Percentiles rank a stretch among this genome's conserved stretches.
Evolutionary conservation across 2,113 vertebrate species (phyloP).

Genomic region (Vidua chalybeata): DNA sequence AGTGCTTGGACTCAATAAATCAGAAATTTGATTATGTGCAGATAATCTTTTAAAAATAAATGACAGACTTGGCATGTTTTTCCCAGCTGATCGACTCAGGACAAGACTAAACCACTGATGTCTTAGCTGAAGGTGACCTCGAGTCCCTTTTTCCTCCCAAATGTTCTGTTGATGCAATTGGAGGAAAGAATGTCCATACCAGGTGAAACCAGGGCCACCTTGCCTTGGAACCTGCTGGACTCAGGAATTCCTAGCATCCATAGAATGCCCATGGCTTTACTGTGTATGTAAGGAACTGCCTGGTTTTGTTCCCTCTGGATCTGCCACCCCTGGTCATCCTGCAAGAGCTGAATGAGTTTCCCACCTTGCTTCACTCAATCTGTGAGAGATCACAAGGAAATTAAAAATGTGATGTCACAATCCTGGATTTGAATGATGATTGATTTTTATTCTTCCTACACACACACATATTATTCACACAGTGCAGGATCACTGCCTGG

Average conservation of each 20-base stretch:
- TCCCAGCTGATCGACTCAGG: background rate
- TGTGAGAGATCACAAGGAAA: background rate
- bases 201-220: background rate
- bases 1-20: background rate
- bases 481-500: background rate
- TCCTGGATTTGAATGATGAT: background rate
- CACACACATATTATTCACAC: background rate
- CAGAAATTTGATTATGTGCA: background rate
- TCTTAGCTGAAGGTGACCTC: background rate
- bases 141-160: background rate
- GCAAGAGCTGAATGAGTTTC: background rate
- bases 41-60: conserved; percentile 20
- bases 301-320: background rate
- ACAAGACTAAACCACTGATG: background rate
- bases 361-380: background rate
- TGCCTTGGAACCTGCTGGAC: background rate
- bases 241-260: background rate
- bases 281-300: background rate
- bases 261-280: background rate
- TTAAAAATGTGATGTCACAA: background rate
- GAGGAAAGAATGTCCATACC: background rate
- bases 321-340: background rate
- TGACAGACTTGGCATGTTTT: background rate
- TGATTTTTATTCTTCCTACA: background rate
- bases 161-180: background rate